Conservation (phyloP, 35 echinoderm and acorn worm genomes). For the Strongylocentrotus purpuratus region DNA sequence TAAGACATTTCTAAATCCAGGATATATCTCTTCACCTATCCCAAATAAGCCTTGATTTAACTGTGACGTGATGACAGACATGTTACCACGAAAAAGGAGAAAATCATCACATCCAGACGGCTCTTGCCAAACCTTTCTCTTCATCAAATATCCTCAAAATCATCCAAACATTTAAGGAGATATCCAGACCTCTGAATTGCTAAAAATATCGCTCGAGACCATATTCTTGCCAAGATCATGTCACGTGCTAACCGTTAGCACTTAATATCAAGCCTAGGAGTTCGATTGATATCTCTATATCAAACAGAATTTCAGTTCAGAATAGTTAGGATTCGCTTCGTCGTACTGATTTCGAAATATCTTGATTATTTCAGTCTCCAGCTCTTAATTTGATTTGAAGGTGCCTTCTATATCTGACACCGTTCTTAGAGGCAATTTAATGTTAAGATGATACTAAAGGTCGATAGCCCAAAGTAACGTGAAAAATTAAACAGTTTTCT, state of each 20-base stretch:
- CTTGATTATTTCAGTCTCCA: too few species aligned
- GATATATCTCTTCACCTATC: neutral
- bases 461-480: too few species aligned
- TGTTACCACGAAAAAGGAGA: slow-evolving; percentile 22
- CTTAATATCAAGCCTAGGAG: neutral
- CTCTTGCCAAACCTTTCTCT: neutral
- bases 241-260: neutral
- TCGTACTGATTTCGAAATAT: too few species aligned
- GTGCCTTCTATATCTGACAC: too few species aligned
- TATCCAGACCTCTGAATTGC: neutral
- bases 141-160: slow-evolving; percentile 22
- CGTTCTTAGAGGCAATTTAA: too few species aligned
- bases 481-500: too few species aligned
- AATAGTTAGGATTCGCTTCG: too few species aligned
- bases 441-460: too few species aligned
- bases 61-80: neutral
- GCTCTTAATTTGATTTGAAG: too few species aligned
- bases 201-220: neutral
- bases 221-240: neutral
- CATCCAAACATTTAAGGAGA: neutral
- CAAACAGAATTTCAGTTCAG: neutral
- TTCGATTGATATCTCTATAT: neutral
- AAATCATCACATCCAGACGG: neutral
- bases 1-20: neutral
- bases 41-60: neutral